A percentile compares a stretch with the other conserved stretches of the same genome.
Evolutionary conservation across 2,888 invertebrate genomes (phyloP).

Genomic region (Sclerodermus sp.): DNA sequence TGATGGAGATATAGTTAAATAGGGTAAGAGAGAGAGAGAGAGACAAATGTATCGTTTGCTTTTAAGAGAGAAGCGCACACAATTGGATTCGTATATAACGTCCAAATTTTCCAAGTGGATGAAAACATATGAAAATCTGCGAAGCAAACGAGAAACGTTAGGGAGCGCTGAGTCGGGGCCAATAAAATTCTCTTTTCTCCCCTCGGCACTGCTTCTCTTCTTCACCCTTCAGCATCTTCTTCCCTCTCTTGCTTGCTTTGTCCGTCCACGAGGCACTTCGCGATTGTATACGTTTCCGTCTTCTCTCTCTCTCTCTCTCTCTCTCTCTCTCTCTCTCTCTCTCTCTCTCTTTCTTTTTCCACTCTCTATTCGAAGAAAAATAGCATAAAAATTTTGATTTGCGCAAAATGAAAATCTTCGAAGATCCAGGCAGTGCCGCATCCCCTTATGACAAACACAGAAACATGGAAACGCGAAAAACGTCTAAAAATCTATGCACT

Average conservation of each 20-base stretch:
- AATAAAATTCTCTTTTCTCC: slow-evolving; percentile 52
- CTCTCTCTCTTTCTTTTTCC: background rate
- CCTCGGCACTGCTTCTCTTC: slow-evolving; percentile 30
- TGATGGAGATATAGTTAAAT: slow-evolving; percentile 8
- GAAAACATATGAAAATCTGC: slow-evolving; percentile 57
- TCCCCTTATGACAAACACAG: no score
- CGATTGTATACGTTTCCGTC: background rate
- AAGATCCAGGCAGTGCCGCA: no score
- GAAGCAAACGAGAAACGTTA: slow-evolving; percentile 53
- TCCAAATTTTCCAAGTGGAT: slow-evolving; percentile 57
- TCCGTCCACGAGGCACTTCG: no score
- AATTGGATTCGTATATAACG: slow-evolving; percentile 39
- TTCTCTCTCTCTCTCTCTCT: background rate
- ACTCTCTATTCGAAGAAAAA: background rate
- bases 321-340: background rate
- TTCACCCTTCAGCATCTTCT: slow-evolving; percentile 15
- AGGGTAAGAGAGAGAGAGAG: slow-evolving; percentile 25
- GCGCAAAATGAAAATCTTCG: no score
- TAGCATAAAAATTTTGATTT: no score
- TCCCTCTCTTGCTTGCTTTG: background rate
- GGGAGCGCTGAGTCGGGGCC: slow-evolving; percentile 52
- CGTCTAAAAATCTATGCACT: no score
- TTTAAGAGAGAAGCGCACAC: background rate
- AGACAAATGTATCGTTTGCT: slow-evolving; percentile 14
- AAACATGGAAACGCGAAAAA: no score